Conservation (phyloP, 1,140 invertebrate genomes). For the Panonychus citri region DNA sequence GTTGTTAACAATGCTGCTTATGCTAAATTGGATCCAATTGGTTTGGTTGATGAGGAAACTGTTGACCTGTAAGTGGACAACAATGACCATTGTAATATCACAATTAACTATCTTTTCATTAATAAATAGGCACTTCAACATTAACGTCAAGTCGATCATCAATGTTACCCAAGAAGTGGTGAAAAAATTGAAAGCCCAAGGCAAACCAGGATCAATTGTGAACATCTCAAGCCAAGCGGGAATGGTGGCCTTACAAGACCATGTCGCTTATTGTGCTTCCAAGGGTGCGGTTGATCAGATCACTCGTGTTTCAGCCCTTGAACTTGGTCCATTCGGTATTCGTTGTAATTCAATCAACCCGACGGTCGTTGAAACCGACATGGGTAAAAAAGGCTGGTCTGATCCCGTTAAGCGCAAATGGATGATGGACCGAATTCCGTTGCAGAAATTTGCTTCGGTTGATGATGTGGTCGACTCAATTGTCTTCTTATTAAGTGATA, state of each 20-base stretch:
- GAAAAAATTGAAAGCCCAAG: constrained; percentile 39
- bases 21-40: constrained; percentile 33
- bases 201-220: constrained; percentile 47
- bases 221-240: constrained; percentile 58
- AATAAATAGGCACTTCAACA: not conserved
- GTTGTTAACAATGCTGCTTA: constrained; percentile 62
- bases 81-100: not conserved
- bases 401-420: constrained; percentile 41
- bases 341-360: constrained; percentile 72
- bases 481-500: constrained; percentile 53
- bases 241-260: constrained; percentile 41
- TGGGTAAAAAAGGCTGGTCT: constrained; percentile 60
- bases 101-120: not conserved
- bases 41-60: constrained; percentile 35
- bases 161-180: constrained; percentile 55
- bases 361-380: constrained; percentile 65
- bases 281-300: constrained; percentile 37
- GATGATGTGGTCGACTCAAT: constrained; percentile 57
- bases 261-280: constrained; percentile 42
- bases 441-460: constrained; percentile 43
- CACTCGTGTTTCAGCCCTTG: constrained; percentile 49
- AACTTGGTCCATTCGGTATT: constrained; percentile 51
- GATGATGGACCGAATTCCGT: constrained; percentile 52
- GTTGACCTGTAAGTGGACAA: constrained; percentile 33
- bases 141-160: constrained; percentile 62